Base-by-base conservation (phyloP, 1,140 invertebrate genomes). In the Neoseiulus cucumeris region DNA sequence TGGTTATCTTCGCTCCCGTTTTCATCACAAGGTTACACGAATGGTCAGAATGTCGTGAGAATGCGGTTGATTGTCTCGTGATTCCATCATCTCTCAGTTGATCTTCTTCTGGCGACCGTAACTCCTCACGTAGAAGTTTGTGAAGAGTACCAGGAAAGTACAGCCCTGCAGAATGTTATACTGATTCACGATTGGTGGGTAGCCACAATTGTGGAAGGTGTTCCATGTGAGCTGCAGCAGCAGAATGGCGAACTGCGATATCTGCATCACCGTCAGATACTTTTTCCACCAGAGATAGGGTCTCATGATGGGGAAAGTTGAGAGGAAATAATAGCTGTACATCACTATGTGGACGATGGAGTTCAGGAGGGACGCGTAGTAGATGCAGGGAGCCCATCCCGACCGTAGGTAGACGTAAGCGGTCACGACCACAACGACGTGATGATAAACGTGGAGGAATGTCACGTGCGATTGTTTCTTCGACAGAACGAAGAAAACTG, bases 241-340 rank as follows among this genome's bases (percentile, higher is more conserved):
- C 6, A 65, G 22, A 6, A 65, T 41, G 6, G 44, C 28, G 28
- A 65, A 65, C 41, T 65, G 64, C 30, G 79, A 77, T 73, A 83
- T 72, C 70, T 91, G 89, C 29, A 91, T 76, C 55, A 85, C 85
- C 0, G 91, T 95, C 59, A 94, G 80, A 73, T 93, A 91, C 72
- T 87, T 89, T 75, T 94, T 94, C 89, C 89, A 95, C 88, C 88
- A 91, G 0, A 93, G 76, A 73, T 85, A 91, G 72, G 84, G 84
- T 72, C 82, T 79, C 28, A 91, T 79, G 0, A 87, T 87, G n/a
- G 89, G 89, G 66, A 91, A 79, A 0, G 88, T 85, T 1, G 88
- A 82, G 12, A 93, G 75, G 0, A 85, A 85, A 74, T 94, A 95
- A 75, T 95, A 95, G 2, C 83, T 81, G 73, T 95, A 94, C 89